Evolutionary conservation across 2,797 vertebrate genomes (phyloP), one percentile per base, ranked within the genome.

Genomic region (Rhodeus uyekii): DNA sequence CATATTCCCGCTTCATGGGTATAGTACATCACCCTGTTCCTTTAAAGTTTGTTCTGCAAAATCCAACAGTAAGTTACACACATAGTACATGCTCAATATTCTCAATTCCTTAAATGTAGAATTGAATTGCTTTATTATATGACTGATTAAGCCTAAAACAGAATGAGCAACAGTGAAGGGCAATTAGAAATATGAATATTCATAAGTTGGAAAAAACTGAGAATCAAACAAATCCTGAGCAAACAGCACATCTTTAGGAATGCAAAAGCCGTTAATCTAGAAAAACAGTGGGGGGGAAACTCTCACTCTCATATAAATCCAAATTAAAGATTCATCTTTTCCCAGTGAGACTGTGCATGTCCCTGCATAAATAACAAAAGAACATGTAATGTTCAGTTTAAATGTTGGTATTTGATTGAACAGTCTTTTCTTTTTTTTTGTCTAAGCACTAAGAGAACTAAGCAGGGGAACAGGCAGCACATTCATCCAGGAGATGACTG

Each of bases 101-200:
- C 44, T 32, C 18, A 71, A 48, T 36, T 38, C 6, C 5, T 48
- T 48, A 1, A n/a, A 18, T 44, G 10, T 8, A 60, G 38, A 71
- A 68, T 81, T 19, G n/a, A 76, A 81, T 46, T 65, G 58, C 71
- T 16, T 58, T 34, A 39, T 34, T 53, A 39, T 58, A 58, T 29
- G 72, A 27, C n/a, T 75, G n/a, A 27, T 75, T 24, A 42, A 55
- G 24, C 24, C 8, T 42, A 60, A 75, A 74, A 39, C 34, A 75
- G n/a, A 85, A 63, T 76, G 34, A 78, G 34, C 34, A 61, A 38
- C 67, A 36, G 18, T 65, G 34, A 72, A 83, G 44, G 55, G 58
- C 46, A 80, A 85, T 79, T 48, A 79, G 19, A 39, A 44, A 13
- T 29, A 72, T 65, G 72, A 83, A 80, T 80, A 67, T 81, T 68